Evolutionary conservation across 2,113 vertebrate species (phyloP), one percentile per base, ranked within the genome.

Genomic region (Rhinogobius similis): DNA sequence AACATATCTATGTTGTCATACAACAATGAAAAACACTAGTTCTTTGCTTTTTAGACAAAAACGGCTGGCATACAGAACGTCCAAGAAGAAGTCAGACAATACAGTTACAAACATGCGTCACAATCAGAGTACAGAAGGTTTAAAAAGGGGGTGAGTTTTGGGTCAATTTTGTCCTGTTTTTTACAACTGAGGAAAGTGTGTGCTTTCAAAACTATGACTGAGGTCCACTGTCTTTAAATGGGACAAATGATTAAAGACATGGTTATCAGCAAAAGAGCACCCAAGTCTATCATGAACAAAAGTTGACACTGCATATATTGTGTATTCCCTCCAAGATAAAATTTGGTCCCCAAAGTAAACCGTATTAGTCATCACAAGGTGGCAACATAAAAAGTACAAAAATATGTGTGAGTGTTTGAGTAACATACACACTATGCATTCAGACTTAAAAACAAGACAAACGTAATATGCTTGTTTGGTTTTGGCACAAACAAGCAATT

Each of bases 91-190:
- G 69, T 87, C 78, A 89, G 89, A 91, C 88, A 81, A 84, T 82
- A 91, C 89, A 14, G 86, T 36, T 73, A 91, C 89, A 67, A 90
- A 90, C 90, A 91, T 91, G 90, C 89, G 83, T 87, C 79, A 90
- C 83, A 20, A 84, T 86, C 63, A 26, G 76, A 74, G 72, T 81
- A 82, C 78, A 77, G 70, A 75, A 46, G 73, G 73, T 69, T 69
- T 27, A 41, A 20, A 58, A 29, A 56, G 21, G 82, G 72, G 67
- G 27, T 62, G 73, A 62, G 79, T 68, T 74, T 83, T 72, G 18
- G 43, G 56, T 21, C 10, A 48, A 13, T 82, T 48, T 29, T 21
- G 56, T 65, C 63, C 41, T 59, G 72, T 59, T 44, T 38, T 73
- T 2, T 82, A 38, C 67, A 71, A 59, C 50, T 24, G 65, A 75